Evolutionary conservation across 2,888 invertebrate genomes (phyloP).

Genomic region (Steinernema carpocapsae): DNA sequence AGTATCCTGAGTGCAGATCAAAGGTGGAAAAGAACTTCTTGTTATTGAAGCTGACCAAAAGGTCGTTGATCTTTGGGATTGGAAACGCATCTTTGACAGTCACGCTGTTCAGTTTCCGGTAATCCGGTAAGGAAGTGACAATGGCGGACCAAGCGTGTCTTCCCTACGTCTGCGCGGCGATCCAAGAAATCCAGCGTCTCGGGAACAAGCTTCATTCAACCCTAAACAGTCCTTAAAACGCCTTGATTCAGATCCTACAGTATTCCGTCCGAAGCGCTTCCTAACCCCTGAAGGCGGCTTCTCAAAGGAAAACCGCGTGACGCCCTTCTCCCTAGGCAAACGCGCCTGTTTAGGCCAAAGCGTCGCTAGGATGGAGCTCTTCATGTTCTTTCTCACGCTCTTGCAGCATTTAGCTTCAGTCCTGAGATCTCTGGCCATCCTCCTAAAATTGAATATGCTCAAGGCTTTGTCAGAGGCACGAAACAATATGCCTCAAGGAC

Average conservation of each 20-base stretch:
- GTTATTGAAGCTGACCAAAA: too few relatives aligned
- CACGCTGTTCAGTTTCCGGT: too few relatives aligned
- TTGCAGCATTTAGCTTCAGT: slow-evolving; percentile 11
- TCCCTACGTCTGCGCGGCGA: slow-evolving; percentile 24
- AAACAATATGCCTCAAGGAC: not conserved
- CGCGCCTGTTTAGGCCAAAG: slow-evolving; percentile 22
- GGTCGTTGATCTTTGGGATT: too few relatives aligned
- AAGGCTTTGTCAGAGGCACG: slow-evolving; percentile 4
- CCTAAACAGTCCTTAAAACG: not conserved
- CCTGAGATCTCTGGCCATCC: not conserved
- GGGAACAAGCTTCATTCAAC: not conserved
- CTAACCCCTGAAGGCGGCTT: slow-evolving; percentile 2
- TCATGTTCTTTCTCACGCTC: slow-evolving; percentile 25
- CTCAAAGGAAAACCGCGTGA: slow-evolving; percentile 6
- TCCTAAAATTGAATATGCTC: not conserved
- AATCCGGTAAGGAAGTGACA: not conserved
- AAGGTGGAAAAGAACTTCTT: too few relatives aligned
- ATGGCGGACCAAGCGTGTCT: slow-evolving; percentile 10
- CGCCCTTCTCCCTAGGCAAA: slow-evolving; percentile 26
- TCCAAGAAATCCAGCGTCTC: slow-evolving; percentile 14
- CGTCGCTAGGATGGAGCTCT: slow-evolving; percentile 26
- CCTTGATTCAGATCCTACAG: not conserved
- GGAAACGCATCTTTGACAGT: too few relatives aligned
- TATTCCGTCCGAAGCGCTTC: slow-evolving; percentile 14
- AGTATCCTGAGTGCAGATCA: too few relatives aligned